These are phyloP conservation scores for Apodemus sylvaticus DNA, from an alignment of 2,113 vertebrate genomes.

Conservation along the genomic window DNA sequence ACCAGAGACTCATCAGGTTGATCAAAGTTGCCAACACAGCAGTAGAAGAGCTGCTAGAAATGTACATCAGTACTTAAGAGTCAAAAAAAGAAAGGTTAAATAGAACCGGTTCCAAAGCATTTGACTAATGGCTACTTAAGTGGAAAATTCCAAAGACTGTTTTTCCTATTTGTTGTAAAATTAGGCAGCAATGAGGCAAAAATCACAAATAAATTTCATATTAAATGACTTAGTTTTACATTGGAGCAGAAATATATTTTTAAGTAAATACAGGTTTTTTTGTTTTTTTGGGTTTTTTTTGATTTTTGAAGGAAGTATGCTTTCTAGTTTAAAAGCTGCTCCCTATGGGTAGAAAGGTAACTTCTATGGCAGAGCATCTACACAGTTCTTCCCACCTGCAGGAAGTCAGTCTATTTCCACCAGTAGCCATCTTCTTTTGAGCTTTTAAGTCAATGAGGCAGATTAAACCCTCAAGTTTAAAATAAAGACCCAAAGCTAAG, in stretches of 20 bases:
- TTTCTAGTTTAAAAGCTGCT: neutral
- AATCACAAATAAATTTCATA: neutral
- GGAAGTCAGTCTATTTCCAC: neutral
- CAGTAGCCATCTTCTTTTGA: accelerated
- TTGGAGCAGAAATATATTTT: neutral
- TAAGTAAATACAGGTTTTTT: neutral
- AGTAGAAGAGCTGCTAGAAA: neutral
- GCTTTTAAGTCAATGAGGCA: neutral
- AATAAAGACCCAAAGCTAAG: neutral
- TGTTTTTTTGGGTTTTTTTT: neutral
- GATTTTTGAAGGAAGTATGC: neutral
- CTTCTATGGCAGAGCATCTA: accelerated
- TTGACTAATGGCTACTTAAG: neutral
- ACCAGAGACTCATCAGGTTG: neutral
- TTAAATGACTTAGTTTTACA: neutral
- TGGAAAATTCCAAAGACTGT: neutral
- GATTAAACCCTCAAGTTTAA: neutral
- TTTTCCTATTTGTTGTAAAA: neutral
- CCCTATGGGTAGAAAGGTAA: neutral
- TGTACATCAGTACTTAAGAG: neutral
- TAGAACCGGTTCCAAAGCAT: neutral
- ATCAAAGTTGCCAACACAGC: neutral
- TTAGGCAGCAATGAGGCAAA: neutral
- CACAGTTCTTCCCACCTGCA: neutral
- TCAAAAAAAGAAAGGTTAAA: neutral